These are phyloP conservation scores for Papilio elwesi DNA, from an alignment of 2,888 invertebrate species.

Conservation along the genomic window DNA sequence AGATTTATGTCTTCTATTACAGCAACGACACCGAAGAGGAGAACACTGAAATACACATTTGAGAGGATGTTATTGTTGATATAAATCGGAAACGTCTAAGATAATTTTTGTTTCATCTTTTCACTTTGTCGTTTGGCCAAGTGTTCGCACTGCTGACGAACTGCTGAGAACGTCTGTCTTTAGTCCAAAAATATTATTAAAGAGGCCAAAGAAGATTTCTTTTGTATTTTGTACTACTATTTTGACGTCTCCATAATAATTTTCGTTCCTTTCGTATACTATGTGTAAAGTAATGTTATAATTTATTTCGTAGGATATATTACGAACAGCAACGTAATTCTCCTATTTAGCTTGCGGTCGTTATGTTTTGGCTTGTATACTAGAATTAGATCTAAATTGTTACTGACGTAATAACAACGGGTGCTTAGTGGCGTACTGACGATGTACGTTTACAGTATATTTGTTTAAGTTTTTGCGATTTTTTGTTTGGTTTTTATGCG, in stretches of 20 bases:
- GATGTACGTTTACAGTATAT: no score
- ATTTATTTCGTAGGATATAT: not conserved
- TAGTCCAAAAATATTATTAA: not conserved
- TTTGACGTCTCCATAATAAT: no score
- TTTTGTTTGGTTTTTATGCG: no score
- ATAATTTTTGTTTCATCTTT: constrained; percentile 25
- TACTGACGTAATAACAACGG: not conserved
- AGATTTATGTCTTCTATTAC: constrained; percentile 78
- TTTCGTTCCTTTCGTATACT: not conserved
- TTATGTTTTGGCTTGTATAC: not conserved
- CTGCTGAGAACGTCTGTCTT: not conserved
- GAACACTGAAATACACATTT: constrained; percentile 41
- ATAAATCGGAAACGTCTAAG: constrained; percentile 34
- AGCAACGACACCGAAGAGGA: constrained; percentile 40
- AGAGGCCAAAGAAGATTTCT: no score
- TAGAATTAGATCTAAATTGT: not conserved
- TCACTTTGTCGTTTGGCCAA: constrained; percentile 9
- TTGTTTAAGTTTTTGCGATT: no score
- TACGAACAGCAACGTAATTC: not conserved
- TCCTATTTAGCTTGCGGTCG: not conserved
- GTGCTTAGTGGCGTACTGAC: not conserved
- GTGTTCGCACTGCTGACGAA: constrained; percentile 10
- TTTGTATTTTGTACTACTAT: no score
- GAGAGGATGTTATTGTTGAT: constrained; percentile 37
- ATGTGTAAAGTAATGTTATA: no score